Base-by-base conservation (phyloP, 2,797 vertebrate genomes). In the Pogoniulus pusillus region DNA sequence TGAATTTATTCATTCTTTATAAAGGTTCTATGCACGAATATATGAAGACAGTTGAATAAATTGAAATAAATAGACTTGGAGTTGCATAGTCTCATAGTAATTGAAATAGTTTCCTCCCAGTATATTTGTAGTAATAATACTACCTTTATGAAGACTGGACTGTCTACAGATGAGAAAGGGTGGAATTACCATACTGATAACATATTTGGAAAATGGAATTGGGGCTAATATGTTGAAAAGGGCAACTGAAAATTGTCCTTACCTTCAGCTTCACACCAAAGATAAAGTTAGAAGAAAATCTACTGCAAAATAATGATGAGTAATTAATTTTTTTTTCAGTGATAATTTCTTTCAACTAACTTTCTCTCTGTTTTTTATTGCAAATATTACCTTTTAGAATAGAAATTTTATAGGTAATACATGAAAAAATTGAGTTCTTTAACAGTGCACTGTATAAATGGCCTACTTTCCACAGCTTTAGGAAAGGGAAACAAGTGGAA, bases 31-130 rank as follows among this genome's bases (percentile, higher is more conserved):
- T 95, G 93, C 95, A 47, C 27, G 94, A 97, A 97, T 98, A 95
- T 97, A 97, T 97, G 96, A 96, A 98, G 97, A 97, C 97, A 97
- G 97, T 98, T 96, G 97, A 97, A 98, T 97, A 98, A 98, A 98
- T 98, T 98, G 97, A 98, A 98, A 98, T 98, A 97, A 98, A 98
- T 98, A 98, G 97, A 97, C 96, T 98, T 97, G 95, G 97, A 97
- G 97, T 97, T 97, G 96, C 96, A 97, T 93, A 96, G 97, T 96
- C 96, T 97, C 85, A 78, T 85, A 96, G 96, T 98, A 98, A 98
- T 97, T 98, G 97, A 98, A 98, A 97, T 97, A 95, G 96, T 97
- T 97, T 97, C 78, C 94, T 92, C 91, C 94, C 94, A 95, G 94
- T 97, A 94, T 98, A 96, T 96, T 96, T 97, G 96, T 97, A 98